A percentile compares a stretch with the other conserved stretches of the same genome.
Evolutionary conservation across 2,888 invertebrate genomes (phyloP).

Genomic region (Drosophila incognita): DNA sequence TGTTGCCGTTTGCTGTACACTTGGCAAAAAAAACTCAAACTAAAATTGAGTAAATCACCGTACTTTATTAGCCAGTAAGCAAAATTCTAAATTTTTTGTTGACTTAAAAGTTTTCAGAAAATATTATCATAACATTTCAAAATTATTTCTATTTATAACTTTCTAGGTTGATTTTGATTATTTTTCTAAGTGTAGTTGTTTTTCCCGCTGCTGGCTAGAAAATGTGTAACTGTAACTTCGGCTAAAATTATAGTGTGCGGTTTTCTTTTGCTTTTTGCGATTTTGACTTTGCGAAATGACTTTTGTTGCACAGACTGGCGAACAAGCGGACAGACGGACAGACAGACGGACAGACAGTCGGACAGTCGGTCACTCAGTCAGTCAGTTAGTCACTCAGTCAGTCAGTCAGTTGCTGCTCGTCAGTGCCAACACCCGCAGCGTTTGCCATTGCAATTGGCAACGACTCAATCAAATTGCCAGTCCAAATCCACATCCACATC

Average conservation of each 20-base stretch:
- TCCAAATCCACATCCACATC: slow-evolving; percentile 30
- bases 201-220: slow-evolving; percentile 34
- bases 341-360: slow-evolving; percentile 3
- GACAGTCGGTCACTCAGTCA: slow-evolving; percentile 3
- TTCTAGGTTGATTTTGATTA: neutral
- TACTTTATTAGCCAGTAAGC: no score
- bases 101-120: no score
- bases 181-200: neutral
- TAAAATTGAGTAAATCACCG: neutral
- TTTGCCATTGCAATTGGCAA: slow-evolving; percentile 76
- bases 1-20: slow-evolving; percentile 1
- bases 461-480: slow-evolving; percentile 79
- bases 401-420: slow-evolving; percentile 43
- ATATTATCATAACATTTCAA: no score
- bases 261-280: slow-evolving; percentile 51
- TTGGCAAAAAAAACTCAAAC: neutral
- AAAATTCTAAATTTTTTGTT: no score
- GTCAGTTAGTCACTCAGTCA: neutral
- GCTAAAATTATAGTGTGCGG: slow-evolving; percentile 72
- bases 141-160: no score
- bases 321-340: slow-evolving; percentile 16
- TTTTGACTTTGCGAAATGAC: slow-evolving; percentile 68
- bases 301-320: slow-evolving; percentile 53
- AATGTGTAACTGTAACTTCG: slow-evolving; percentile 74
- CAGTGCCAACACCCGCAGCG: slow-evolving; percentile 78